phyloP scores from a whole-genome alignment of 1,140 invertebrate genomes.

The Drosophila melanica region DNA sequence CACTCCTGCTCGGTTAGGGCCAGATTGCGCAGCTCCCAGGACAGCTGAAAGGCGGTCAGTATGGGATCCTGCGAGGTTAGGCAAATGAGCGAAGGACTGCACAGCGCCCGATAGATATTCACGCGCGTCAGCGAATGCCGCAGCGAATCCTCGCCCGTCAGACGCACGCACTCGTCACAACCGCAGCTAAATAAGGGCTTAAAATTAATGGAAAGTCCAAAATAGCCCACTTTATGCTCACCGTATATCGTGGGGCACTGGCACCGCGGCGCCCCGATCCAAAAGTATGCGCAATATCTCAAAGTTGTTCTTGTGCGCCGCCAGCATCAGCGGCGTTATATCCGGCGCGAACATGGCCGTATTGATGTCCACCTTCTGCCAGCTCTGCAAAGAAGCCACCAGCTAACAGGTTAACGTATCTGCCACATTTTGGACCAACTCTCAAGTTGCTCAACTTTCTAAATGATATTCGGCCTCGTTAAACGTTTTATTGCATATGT shows the following conservation, averaged over 20 bases:
- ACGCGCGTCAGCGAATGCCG: constrained; percentile 94
- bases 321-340: constrained; percentile 95
- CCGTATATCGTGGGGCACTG: constrained; percentile 94
- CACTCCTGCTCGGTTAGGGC: constrained; percentile 93
- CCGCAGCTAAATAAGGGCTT: constrained; percentile 86
- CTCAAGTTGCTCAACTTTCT: constrained; percentile 9
- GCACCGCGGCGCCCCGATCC: constrained; percentile 93
- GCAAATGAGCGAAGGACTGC: constrained; percentile 95
- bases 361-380: constrained; percentile 92
- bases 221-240: constrained; percentile 65
- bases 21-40: constrained; percentile 91
- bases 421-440: not conserved
- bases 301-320: constrained; percentile 96
- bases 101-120: constrained; percentile 95
- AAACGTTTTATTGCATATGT: constrained; percentile 80
- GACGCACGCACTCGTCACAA: constrained; percentile 90
- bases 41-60: constrained; percentile 92
- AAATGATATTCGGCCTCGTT: constrained; percentile 48
- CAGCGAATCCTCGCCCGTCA: constrained; percentile 90
- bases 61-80: constrained; percentile 93
- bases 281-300: constrained; percentile 96
- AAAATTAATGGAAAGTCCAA: not conserved
- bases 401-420: constrained; percentile 16
- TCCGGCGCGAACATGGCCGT: constrained; percentile 95
- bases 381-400: constrained; percentile 86